Evolutionary conservation across 2,797 vertebrate species (phyloP).

Genomic region (Pelobates cultripes): DNA sequence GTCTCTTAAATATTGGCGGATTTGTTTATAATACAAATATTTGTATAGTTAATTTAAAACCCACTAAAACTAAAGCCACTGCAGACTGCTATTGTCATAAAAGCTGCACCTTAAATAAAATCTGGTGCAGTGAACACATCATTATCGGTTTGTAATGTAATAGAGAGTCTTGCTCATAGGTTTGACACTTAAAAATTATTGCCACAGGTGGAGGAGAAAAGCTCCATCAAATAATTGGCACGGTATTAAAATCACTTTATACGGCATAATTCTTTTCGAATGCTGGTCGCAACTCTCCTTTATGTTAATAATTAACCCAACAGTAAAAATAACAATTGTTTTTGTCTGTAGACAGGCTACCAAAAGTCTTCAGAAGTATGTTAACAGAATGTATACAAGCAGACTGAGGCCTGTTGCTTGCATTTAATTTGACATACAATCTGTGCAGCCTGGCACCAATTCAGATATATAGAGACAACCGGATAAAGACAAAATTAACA

Average conservation of each 20-base stretch:
- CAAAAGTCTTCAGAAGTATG: slow-evolving; percentile 68
- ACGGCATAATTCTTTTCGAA: slow-evolving; percentile 72
- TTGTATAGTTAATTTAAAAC: slow-evolving; percentile 3
- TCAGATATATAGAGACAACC: slow-evolving; percentile 70
- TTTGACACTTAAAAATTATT: slow-evolving; percentile 51
- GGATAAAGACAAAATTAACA: slow-evolving; percentile 62
- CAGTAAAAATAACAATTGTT: slow-evolving; percentile 47
- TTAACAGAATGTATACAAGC: slow-evolving; percentile 66
- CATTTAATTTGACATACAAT: slow-evolving; percentile 71
- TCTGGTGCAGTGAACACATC: slow-evolving; percentile 48
- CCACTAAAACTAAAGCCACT: slow-evolving; percentile 17
- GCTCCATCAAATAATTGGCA: slow-evolving; percentile 37
- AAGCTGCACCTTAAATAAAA: slow-evolving; percentile 45
- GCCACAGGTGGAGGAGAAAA: slow-evolving; percentile 46
- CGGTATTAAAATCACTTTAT: slow-evolving; percentile 34
- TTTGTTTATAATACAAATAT: slow-evolving; percentile 20
- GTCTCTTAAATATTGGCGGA: background rate
- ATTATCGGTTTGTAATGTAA: slow-evolving; percentile 45
- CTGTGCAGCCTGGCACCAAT: slow-evolving; percentile 70
- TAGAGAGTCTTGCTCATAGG: slow-evolving; percentile 28
- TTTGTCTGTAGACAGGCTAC: slow-evolving; percentile 57
- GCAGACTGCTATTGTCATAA: slow-evolving; percentile 29
- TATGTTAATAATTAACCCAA: slow-evolving; percentile 49
- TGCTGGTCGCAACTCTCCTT: slow-evolving; percentile 55
- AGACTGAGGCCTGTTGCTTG: slow-evolving; percentile 67